Percentiles rank a stretch among this genome's conserved stretches.
Conservation (phyloP, 2,113 vertebrate genomes). For the Limnothrissa miodon region DNA sequence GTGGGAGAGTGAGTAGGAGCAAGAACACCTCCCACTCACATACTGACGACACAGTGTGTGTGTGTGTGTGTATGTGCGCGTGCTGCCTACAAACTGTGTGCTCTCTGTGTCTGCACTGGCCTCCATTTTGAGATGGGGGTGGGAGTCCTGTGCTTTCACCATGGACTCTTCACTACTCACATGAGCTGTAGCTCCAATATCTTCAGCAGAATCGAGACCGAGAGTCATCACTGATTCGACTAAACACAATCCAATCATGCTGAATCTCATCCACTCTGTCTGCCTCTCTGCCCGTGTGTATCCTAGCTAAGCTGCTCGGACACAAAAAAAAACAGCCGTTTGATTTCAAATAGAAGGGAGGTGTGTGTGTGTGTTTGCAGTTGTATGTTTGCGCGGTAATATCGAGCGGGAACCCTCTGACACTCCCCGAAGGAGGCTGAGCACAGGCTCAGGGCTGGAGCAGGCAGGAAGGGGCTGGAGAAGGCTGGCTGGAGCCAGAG, state of each 20-base stretch:
- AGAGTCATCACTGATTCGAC: background rate
- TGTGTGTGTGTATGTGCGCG: background rate
- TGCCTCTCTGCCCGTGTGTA: background rate
- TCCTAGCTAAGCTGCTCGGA: background rate
- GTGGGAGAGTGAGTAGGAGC: conserved; percentile 44
- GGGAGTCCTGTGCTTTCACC: background rate
- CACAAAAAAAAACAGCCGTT: background rate
- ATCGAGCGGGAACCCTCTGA: background rate
- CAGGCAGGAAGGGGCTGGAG: background rate
- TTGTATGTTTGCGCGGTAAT: background rate
- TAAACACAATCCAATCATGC: background rate
- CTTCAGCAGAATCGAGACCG: background rate
- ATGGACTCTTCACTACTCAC: background rate
- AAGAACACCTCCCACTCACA: conserved; percentile 38
- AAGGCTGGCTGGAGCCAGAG: background rate
- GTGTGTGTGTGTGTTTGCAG: background rate
- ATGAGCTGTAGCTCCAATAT: background rate
- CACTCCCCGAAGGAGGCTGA: conserved; percentile 8
- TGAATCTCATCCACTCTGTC: background rate
- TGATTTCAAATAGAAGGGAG: background rate
- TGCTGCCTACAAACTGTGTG: background rate
- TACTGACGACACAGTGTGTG: conserved; percentile 4
- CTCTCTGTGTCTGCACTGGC: conserved; percentile 2
- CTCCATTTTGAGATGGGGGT: background rate
- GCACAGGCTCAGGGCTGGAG: background rate